Evolutionary conservation across 2,797 vertebrate species (phyloP), one percentile per base, ranked within the genome.

Genomic region (Peromyscus aztecus): DNA sequence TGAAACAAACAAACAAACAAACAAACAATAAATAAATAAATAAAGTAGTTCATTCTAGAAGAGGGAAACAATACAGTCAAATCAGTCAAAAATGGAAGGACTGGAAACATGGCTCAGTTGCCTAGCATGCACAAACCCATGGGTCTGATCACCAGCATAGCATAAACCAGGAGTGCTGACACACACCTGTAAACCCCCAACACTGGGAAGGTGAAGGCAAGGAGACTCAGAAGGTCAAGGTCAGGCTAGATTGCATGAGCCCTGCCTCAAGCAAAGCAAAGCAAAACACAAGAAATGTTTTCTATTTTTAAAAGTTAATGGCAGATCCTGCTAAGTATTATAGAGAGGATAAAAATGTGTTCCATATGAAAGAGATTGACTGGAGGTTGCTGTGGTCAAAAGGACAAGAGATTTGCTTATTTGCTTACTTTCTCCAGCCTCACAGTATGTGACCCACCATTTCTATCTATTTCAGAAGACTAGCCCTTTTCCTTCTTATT

Each of bases 401-500:
- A 69, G 43, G 13, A 19, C 29, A 65, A 27, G 40, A 55, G 24
- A 71, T 49, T 69, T 27, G 16, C 2, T 63, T 63, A 52, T 49
- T 73, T 77, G 52, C 52, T 52, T 17, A 21, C 6, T 59, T 7
- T 81, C 12, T 78, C 34, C n/a, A 27, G 27, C 63, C 93, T 81
- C 27, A 27, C 9, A 23, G 19, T 29, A 63, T 11, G 2, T 34
- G 23, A 2, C 4, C 8, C 13, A 17, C 57, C 40, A 12, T 21
- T 84, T 65, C 37, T 71, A 0, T 82, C 55, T 81, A 17, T 93
- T 93, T 84, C 37, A 12, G 43, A 65, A 95, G 12, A 95, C 10
- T 83, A 76, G 7, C n/a, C 65, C n/a, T 89, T 80, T 75, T 71
- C 86, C 19, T 89, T 90, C n/a, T 91, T 55, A 43, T 12, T 94